These are phyloP conservation scores for Deilephila elpenor DNA, from an alignment of 2,888 invertebrate genomes.

Conservation along the genomic window DNA sequence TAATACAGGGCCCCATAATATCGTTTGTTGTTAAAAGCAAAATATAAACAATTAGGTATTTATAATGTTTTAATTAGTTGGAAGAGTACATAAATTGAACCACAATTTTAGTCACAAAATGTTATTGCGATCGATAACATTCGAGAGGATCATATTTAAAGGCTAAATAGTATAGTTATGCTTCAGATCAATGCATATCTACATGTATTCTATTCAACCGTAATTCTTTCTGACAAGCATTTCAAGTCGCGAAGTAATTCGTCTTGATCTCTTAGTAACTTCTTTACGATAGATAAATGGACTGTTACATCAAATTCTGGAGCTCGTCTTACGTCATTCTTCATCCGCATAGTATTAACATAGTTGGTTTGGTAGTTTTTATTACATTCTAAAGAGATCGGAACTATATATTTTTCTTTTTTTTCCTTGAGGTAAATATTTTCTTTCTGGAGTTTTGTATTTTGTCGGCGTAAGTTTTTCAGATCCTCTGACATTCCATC, in stretches of 20 bases:
- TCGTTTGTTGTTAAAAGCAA: no score
- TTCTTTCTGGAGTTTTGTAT: conserved; percentile 46
- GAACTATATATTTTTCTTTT: conserved; percentile 3
- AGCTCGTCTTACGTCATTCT: conserved; percentile 4
- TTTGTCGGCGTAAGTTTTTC: conserved; percentile 47
- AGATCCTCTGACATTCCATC: conserved; percentile 51
- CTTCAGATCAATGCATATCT: background rate
- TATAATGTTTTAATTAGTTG: no score
- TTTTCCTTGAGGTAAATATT: conserved; percentile 27
- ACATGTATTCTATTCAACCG: background rate
- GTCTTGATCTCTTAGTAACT: conserved; percentile 62
- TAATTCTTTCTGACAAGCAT: conserved; percentile 44
- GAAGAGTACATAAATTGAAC: no score
- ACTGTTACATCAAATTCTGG: conserved; percentile 49
- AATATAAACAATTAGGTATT: no score
- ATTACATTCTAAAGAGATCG: conserved; percentile 12
- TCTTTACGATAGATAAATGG: conserved; percentile 60
- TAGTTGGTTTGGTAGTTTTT: conserved; percentile 17
- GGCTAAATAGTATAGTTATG: background rate
- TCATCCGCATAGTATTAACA: background rate
- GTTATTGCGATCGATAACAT: no score
- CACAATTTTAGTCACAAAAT: no score
- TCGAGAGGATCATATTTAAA: no score
- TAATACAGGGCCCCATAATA: no score
- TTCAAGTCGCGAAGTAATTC: conserved; percentile 56